Evolutionary conservation across 2,113 vertebrate species (phyloP).

Genomic region (Oreochromis aureus): DNA sequence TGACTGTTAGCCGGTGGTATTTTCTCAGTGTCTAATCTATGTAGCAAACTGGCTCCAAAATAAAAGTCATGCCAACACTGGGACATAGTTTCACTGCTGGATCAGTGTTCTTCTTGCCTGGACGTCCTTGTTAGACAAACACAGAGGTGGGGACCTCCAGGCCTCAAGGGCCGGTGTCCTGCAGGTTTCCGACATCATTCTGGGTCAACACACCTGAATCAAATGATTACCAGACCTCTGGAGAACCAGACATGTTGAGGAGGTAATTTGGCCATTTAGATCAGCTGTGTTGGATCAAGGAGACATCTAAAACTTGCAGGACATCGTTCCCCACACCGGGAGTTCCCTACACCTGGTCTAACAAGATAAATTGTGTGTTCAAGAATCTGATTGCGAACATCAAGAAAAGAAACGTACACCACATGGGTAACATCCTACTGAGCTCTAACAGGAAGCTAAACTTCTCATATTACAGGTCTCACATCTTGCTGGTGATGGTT

Average conservation of each 20-base stretch:
- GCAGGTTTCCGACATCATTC: not conserved
- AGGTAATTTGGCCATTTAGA: not conserved
- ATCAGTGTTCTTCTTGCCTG: rapidly evolving
- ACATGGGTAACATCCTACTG: rapidly evolving
- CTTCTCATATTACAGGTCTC: not conserved
- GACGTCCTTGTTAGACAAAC: not conserved
- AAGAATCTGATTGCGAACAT: not conserved
- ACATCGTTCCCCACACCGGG: not conserved
- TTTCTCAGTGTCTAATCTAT: not conserved
- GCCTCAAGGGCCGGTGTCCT: rapidly evolving
- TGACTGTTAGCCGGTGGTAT: not conserved
- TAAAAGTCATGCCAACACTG: not conserved
- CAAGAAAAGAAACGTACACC: rapidly evolving
- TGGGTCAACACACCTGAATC: not conserved
- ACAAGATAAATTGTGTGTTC: not conserved
- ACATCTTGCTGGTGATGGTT: rapidly evolving
- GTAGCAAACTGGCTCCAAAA: not conserved
- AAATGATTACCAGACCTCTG: not conserved
- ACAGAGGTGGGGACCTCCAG: not conserved
- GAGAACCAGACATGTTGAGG: not conserved
- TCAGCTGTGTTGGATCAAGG: not conserved
- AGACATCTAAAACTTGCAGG: not conserved
- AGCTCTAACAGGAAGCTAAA: not conserved
- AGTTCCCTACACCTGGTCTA: not conserved
- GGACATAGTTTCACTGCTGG: not conserved